Conservation (phyloP, 2,888 invertebrate species). For the Aricia artaxerxes region DNA sequence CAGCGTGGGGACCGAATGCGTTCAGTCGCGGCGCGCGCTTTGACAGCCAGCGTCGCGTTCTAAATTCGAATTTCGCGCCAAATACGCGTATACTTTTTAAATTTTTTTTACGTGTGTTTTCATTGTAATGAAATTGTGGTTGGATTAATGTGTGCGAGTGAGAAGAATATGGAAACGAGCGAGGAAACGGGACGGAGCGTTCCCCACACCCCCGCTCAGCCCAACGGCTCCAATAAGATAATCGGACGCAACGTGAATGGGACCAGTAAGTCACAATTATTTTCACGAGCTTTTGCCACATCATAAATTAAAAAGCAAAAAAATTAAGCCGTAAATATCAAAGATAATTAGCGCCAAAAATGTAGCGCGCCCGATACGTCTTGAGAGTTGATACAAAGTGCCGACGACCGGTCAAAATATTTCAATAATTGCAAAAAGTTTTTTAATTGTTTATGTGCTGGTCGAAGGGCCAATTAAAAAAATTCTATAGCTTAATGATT, state of each 20-base stretch:
- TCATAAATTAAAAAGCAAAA: slow-evolving; percentile 24
- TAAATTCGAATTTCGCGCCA: slow-evolving; percentile 43
- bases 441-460: slow-evolving; percentile 19
- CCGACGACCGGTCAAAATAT: slow-evolving; percentile 25
- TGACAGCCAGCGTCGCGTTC: slow-evolving; percentile 61
- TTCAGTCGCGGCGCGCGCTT: slow-evolving; percentile 57
- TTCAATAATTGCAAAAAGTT: slow-evolving; percentile 14
- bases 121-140: slow-evolving; percentile 47
- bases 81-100: slow-evolving; percentile 44
- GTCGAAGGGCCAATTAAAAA: not conserved
- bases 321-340: slow-evolving; percentile 13
- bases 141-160: slow-evolving; percentile 76
- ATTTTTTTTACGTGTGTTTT: slow-evolving; percentile 38
- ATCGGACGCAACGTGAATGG: slow-evolving; percentile 84
- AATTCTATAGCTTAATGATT: not conserved
- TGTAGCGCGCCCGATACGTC: slow-evolving; percentile 22
- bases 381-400: not conserved
- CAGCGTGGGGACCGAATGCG: slow-evolving; percentile 9
- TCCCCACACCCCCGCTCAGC: slow-evolving; percentile 71
- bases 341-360: slow-evolving; percentile 29
- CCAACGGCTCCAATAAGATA: slow-evolving; percentile 81
- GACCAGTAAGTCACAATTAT: slow-evolving; percentile 79
- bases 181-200: slow-evolving; percentile 74
- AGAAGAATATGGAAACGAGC: slow-evolving; percentile 75
- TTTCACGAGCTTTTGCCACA: slow-evolving; percentile 42